Evolutionary conservation across 1,140 invertebrate genomes (phyloP).

Genomic region (Whitmania pigra): DNA sequence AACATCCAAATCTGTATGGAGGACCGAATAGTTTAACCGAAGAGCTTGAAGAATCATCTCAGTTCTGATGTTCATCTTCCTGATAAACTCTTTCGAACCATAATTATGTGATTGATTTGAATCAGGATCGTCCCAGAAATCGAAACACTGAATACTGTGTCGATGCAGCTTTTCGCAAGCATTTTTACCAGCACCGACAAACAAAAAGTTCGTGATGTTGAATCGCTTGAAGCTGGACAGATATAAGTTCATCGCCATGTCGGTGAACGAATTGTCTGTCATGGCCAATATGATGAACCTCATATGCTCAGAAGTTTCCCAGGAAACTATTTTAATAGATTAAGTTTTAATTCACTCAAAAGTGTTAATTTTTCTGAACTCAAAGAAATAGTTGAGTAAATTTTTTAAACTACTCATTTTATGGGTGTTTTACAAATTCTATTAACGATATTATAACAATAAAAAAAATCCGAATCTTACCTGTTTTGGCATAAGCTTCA

Average conservation of each 20-base stretch:
- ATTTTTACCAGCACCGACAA: neutral
- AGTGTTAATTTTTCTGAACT: too few relatives aligned
- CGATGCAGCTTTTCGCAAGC: neutral
- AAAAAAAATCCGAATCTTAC: too few relatives aligned
- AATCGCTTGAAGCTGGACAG: neutral
- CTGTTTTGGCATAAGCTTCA: too few relatives aligned
- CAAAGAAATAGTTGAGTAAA: too few relatives aligned
- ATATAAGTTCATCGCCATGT: slow-evolving; percentile 19
- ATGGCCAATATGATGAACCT: slow-evolving; percentile 10
- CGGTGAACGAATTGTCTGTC: slow-evolving; percentile 2
- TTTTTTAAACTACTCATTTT: too few relatives aligned
- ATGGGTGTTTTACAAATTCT: too few relatives aligned
- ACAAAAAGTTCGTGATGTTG: slow-evolving; percentile 17
- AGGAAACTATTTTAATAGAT: too few relatives aligned
- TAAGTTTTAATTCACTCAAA: too few relatives aligned
- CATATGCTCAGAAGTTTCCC: neutral
- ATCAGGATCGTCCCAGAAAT: slow-evolving; percentile 17
- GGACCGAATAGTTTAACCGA: slow-evolving; percentile 7
- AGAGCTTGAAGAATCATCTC: slow-evolving; percentile 18
- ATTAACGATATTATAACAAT: too few relatives aligned
- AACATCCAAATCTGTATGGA: slow-evolving; percentile 19
- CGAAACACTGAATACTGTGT: neutral
- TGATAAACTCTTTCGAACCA: neutral
- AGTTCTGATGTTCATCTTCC: slow-evolving; percentile 21
- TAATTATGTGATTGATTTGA: slow-evolving; percentile 16